Conservation (phyloP, 1,140 invertebrate species). For the Melipona quadrifasciata region DNA sequence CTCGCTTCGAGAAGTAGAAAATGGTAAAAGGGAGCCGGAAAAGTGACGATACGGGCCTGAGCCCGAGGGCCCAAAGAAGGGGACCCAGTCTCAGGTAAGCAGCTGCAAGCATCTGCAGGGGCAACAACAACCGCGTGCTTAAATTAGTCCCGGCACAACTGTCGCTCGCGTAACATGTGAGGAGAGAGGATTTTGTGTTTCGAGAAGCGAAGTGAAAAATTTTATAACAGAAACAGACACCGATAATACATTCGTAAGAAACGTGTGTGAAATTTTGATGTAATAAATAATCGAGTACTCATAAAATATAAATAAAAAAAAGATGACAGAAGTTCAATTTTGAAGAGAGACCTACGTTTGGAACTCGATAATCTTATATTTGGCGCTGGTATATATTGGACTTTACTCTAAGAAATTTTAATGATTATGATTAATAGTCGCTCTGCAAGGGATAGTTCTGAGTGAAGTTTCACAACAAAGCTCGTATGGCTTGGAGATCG, state of each 20-base stretch:
- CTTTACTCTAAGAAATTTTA: too few species aligned
- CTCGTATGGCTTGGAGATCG: background rate
- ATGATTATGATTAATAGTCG: background rate
- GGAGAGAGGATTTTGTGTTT: conserved; percentile 11
- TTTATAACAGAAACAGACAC: background rate
- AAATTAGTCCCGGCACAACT: conserved; percentile 82
- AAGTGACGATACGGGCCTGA: conserved; percentile 33
- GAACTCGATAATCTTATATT: too few species aligned
- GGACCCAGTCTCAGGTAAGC: conserved; percentile 75
- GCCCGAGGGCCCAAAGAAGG: conserved; percentile 44
- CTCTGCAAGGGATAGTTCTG: too few species aligned
- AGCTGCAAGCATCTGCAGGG: conserved; percentile 73
- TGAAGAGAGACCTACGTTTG: background rate
- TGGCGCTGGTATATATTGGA: too few species aligned
- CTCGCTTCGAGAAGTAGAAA: too few species aligned
- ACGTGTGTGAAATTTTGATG: too few species aligned
- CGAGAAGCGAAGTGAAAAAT: background rate
- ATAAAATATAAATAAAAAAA: too few species aligned
- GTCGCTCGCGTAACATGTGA: conserved; percentile 76
- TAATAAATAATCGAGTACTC: too few species aligned
- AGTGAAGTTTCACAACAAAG: background rate
- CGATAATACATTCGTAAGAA: too few species aligned
- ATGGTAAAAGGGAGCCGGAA: background rate
- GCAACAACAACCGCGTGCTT: conserved; percentile 79
- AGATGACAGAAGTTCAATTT: too few species aligned